Conservation (phyloP, 23 tunicate genomes). For the Halocynthia aurantium region DNA sequence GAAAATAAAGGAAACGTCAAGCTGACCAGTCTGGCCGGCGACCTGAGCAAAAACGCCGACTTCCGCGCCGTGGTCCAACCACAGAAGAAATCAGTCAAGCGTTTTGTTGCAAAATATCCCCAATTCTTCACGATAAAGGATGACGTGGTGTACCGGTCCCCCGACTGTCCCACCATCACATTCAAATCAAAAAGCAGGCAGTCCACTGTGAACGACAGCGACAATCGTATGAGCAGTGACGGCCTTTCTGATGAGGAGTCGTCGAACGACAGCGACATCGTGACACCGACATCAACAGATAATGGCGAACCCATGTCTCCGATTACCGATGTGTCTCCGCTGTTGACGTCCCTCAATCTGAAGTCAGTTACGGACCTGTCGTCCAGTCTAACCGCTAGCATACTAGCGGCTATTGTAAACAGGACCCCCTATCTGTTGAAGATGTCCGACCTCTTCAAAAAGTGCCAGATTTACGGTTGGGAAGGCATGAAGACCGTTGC, state of each 20-base stretch:
- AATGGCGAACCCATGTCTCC: too few species aligned
- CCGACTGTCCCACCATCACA: background rate
- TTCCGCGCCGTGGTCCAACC: slow-evolving; percentile 5
- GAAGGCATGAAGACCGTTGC: slow-evolving; percentile 7
- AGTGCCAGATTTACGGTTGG: slow-evolving; percentile 4
- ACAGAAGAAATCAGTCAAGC: slow-evolving; percentile 7
- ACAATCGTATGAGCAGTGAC: background rate
- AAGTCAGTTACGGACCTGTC: background rate
- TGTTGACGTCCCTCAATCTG: background rate
- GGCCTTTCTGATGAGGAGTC: background rate
- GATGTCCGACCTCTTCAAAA: slow-evolving; percentile 2
- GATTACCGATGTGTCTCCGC: too few species aligned
- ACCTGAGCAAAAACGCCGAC: background rate
- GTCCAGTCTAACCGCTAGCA: background rate
- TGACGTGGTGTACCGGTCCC: background rate
- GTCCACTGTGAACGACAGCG: background rate
- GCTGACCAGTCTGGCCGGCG: slow-evolving; percentile 3
- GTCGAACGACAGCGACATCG: background rate
- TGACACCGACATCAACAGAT: too few species aligned
- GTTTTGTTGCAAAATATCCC: slow-evolving; percentile 10
- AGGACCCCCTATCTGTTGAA: background rate
- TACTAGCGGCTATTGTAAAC: background rate
- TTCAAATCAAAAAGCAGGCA: background rate
- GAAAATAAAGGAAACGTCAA: slow-evolving; percentile 3
- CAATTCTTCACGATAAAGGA: slow-evolving; percentile 11